These are phyloP conservation scores for Spinus olivaceus DNA, from an alignment of 2,797 vertebrate genomes.

Conservation along the genomic window DNA sequence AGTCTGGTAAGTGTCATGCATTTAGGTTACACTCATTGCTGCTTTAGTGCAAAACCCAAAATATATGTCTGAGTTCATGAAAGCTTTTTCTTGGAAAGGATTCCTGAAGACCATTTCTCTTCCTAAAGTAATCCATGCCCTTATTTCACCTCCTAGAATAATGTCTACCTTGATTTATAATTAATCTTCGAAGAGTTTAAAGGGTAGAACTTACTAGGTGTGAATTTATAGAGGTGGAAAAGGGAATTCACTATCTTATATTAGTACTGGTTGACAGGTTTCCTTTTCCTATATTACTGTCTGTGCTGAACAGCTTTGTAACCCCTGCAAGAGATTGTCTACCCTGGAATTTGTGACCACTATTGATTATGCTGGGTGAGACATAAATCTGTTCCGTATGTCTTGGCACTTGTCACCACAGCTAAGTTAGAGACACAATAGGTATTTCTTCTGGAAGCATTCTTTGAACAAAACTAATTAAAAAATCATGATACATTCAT, in stretches of 20 bases:
- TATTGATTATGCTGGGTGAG: neutral
- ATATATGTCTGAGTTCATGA: neutral
- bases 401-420: neutral
- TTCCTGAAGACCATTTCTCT: neutral
- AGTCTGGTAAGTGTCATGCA: neutral
- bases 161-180: neutral
- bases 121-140: neutral
- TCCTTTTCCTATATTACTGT: neutral
- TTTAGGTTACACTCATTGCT: neutral
- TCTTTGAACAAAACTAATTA: neutral
- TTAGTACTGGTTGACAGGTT: neutral
- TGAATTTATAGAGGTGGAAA: neutral
- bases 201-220: neutral
- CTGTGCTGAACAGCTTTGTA: neutral
- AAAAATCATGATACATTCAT: neutral
- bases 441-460: neutral
- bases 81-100: neutral
- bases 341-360: neutral
- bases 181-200: neutral
- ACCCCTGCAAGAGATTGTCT: neutral
- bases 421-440: neutral
- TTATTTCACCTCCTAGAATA: neutral
- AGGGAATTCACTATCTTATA: neutral
- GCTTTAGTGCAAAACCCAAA: neutral
- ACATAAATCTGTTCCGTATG: neutral